Evolutionary conservation across 2,888 invertebrate genomes (phyloP), one percentile per base, ranked within the genome.

Genomic region (Clostera curtula): DNA sequence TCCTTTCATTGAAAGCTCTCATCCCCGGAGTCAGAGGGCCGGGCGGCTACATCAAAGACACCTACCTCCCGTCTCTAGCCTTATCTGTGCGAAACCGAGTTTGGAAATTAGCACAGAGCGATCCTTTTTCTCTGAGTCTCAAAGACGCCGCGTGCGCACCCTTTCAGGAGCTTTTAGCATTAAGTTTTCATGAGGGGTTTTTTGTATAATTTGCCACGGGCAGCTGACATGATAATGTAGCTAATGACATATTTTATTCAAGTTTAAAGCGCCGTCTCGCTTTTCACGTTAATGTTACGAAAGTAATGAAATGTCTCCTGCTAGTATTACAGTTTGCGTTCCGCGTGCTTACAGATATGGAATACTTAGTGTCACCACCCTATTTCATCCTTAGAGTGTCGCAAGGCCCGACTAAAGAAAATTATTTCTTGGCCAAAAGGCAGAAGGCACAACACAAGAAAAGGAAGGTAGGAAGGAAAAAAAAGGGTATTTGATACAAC

Each of bases 1-100:
- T 83, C 83, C 83, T 83, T 83, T 83, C 82, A 83, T 77, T 77
- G 82, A 80, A 75, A 77, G 79, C 80, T 76, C 79, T 80, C 80
- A 75, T 79, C 71, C 69, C 69, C 68, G 67, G 66, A 74, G 79
- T 76, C 71, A 73, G 75, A 72, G 76, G 77, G 77, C 66, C 72
- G 72, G 73, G 73, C 74, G 76, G 80, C 75, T 67, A 82, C 82
- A 82, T 82, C 82, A 82, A 82, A 83, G 82, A 76, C 77, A 72
- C 70, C 73, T 70, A 70, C 71, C 75, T 71, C 67, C 65, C 72
- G 60, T 56, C 62, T 69, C 72, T 68, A 69, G 70, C 70, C 73
- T 82, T 82, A 82, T 82, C 82, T 80, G 74, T 64, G 69, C 64
- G 68, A 71, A 72, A 74, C 75, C 74, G 79, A 73, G 63, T 82